These are phyloP conservation scores for Erpornis zantholeuca DNA, from an alignment of 2,113 vertebrate species.

Conservation along the genomic window DNA sequence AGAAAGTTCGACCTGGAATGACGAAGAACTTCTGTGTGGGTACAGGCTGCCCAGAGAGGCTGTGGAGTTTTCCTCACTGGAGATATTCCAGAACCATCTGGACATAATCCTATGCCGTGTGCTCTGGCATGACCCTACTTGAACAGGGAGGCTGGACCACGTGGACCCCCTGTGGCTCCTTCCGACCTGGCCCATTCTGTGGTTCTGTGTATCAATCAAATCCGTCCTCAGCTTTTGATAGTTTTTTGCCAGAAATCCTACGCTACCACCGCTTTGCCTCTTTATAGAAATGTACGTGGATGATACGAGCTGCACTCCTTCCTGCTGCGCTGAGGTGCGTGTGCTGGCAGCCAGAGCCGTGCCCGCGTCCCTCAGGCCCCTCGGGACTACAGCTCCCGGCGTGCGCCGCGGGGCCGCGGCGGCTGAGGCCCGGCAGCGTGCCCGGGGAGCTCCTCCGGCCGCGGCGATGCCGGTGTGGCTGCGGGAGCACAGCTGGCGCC, in stretches of 20 bases:
- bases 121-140: background rate
- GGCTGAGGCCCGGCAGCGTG: background rate
- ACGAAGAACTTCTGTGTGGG: background rate
- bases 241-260: background rate
- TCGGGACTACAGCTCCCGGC: background rate
- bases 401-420: background rate
- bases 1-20: background rate
- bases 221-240: background rate
- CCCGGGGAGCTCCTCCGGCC: background rate
- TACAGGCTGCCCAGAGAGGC: background rate
- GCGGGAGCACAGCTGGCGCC: slow-evolving; percentile 82
- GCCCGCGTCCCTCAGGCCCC: background rate
- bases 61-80: background rate
- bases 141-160: background rate
- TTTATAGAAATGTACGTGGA: rapidly evolving
- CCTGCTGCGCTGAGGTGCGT: rapidly evolving
- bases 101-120: background rate
- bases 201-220: background rate
- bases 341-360: rapidly evolving
- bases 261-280: background rate
- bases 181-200: background rate
- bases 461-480: slow-evolving; percentile 82
- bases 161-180: background rate
- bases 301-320: rapidly evolving
- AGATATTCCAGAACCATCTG: background rate